phyloP scores from a whole-genome alignment of 2,888 invertebrate species.

The Branchellion lobata region DNA sequence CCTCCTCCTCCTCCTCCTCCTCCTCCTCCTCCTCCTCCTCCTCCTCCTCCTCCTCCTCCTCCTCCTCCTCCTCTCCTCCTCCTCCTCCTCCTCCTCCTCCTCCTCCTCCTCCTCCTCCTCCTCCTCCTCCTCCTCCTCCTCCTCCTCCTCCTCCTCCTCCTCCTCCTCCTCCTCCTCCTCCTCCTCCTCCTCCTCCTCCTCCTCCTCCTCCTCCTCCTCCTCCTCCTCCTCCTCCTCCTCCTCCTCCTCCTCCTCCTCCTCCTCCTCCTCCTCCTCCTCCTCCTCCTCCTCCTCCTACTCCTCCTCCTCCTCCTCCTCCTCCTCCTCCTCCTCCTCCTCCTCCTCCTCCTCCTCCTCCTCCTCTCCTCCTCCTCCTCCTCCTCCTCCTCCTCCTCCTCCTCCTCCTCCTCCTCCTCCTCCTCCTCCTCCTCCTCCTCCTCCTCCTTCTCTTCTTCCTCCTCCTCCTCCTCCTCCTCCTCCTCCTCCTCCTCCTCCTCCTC shows the following conservation, averaged over 20 bases:
- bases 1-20: too few relatives aligned
- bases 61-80: too few relatives aligned
- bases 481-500: too few relatives aligned
- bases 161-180: constrained; percentile 15
- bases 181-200: constrained; percentile 18
- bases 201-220: constrained; percentile 14
- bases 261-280: neutral
- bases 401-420: neutral
- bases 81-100: too few relatives aligned
- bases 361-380: neutral
- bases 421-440: too few relatives aligned
- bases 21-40: too few relatives aligned
- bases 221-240: neutral
- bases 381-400: neutral
- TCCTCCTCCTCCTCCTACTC: too few relatives aligned
- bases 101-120: too few relatives aligned
- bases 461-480: too few relatives aligned
- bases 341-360: neutral
- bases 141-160: too few relatives aligned
- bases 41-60: too few relatives aligned
- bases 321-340: neutral
- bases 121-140: too few relatives aligned
- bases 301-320: neutral
- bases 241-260: constrained; percentile 5
- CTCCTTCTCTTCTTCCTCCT: neutral